Percentiles rank a stretch among this genome's conserved stretches.
Conservation (phyloP, 1,140 invertebrate species). For the Nilaparvata lugens region DNA sequence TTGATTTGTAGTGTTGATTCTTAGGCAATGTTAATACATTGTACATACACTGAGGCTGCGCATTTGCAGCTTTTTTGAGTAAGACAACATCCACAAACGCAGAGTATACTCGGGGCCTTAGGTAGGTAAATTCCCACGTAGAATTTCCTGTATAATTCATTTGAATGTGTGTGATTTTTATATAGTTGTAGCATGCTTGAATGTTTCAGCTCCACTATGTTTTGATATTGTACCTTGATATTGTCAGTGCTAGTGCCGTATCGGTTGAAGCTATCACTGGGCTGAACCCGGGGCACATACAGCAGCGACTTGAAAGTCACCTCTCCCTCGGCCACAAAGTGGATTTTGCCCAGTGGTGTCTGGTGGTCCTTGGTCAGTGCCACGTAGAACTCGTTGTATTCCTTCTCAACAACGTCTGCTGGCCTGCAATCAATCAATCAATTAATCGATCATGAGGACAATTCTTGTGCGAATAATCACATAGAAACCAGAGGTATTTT, state of each 20-base stretch:
- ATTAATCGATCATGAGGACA: no score
- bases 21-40: no score
- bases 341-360: constrained; percentile 79
- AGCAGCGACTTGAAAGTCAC: constrained; percentile 96
- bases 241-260: constrained; percentile 92
- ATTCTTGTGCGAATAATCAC: no score
- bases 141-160: not conserved
- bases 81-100: no score
- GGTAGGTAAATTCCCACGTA: not conserved
- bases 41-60: no score
- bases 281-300: constrained; percentile 82
- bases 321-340: constrained; percentile 97
- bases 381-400: constrained; percentile 94
- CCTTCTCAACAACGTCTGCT: constrained; percentile 70
- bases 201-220: no score
- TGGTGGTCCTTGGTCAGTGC: constrained; percentile 84
- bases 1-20: no score
- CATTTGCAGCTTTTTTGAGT: no score
- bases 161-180: not conserved
- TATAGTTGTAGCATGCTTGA: no score
- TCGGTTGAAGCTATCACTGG: constrained; percentile 87
- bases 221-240: constrained; percentile 84
- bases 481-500: no score
- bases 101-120: no score
- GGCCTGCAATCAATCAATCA: constrained; percentile 44